Percentiles rank a stretch among this genome's conserved stretches.
phyloP scores from a whole-genome alignment of 2,888 invertebrate species.

The Rhogogaster chlorosoma region DNA sequence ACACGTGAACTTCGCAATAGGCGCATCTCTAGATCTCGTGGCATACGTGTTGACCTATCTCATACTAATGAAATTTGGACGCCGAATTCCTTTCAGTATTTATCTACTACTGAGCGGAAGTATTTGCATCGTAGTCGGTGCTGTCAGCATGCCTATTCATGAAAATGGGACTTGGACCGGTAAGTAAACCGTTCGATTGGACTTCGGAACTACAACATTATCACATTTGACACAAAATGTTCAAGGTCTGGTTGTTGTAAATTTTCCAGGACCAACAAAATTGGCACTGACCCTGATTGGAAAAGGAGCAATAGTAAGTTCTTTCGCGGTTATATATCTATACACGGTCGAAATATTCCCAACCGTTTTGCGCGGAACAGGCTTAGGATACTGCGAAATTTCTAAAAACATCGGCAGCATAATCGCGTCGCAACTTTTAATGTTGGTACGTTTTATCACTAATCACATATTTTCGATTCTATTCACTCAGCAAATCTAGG shows the following conservation, averaged over 20 bases:
- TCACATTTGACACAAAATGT: not conserved
- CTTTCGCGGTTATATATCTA: constrained; percentile 77
- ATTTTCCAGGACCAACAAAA: constrained; percentile 61
- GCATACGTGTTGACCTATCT: constrained; percentile 76
- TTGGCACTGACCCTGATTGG: constrained; percentile 74
- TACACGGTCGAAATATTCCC: constrained; percentile 76
- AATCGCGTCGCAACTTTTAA: constrained; percentile 76
- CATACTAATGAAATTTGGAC: constrained; percentile 75
- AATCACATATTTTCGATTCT: not conserved
- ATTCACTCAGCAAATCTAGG: too few species aligned
- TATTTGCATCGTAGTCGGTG: constrained; percentile 75
- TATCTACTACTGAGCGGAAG: constrained; percentile 76
- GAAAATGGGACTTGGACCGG: constrained; percentile 60
- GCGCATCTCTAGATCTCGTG: constrained; percentile 78
- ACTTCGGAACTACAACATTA: not conserved
- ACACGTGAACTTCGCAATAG: constrained; percentile 78
- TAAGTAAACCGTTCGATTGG: constrained; percentile 55
- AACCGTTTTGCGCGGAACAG: constrained; percentile 74
- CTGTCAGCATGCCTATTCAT: constrained; percentile 66
- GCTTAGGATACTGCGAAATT: constrained; percentile 78
- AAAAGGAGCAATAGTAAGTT: constrained; percentile 77
- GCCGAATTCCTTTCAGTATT: constrained; percentile 75
- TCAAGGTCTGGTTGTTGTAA: not conserved
- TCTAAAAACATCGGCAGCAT: constrained; percentile 78
- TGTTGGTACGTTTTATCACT: constrained; percentile 64